Conservation (phyloP, 2,888 invertebrate species). For the Drosophila lacicola region DNA sequence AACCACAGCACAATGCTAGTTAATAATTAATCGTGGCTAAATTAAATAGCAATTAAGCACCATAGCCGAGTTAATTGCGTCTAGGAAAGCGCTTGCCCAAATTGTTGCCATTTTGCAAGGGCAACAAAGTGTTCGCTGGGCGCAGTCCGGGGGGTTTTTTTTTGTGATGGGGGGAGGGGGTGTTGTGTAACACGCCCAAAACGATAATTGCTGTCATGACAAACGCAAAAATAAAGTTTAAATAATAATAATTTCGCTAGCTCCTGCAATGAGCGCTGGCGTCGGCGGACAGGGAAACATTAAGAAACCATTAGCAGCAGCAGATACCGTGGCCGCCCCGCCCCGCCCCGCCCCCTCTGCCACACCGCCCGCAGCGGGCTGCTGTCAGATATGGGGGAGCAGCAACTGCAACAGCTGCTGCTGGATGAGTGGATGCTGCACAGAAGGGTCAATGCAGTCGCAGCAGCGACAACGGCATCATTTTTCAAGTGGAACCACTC, state of each 20-base stretch:
- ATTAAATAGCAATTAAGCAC: conserved; percentile 66
- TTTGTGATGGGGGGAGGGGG: neutral
- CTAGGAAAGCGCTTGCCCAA: conserved; percentile 51
- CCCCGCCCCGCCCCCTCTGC: neutral
- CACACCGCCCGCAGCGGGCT: conserved; percentile 27
- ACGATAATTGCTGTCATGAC: conserved; percentile 80
- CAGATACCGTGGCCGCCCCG: conserved; percentile 31
- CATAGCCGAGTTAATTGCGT: conserved; percentile 52
- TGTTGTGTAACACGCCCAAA: conserved; percentile 41
- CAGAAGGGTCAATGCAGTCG: conserved; percentile 73
- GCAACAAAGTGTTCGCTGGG: conserved; percentile 36
- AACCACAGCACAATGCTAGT: conserved; percentile 16
- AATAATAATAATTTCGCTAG: conserved; percentile 75
- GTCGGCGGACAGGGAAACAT: conserved; percentile 55
- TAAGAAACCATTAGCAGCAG: conserved; percentile 80
- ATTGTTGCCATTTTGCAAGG: conserved; percentile 55
- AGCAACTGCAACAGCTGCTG: conserved; percentile 66
- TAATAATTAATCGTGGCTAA: conserved; percentile 41
- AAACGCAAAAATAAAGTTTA: conserved; percentile 78
- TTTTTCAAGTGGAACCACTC: conserved; percentile 74
- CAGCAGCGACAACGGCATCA: conserved; percentile 62
- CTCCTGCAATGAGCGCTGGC: conserved; percentile 35
- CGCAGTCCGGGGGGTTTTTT: too few species aligned
- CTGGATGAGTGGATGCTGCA: conserved; percentile 61
- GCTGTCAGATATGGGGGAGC: conserved; percentile 51